Base-by-base conservation (phyloP, 1,140 invertebrate genomes). In the Heliconius himera region DNA sequence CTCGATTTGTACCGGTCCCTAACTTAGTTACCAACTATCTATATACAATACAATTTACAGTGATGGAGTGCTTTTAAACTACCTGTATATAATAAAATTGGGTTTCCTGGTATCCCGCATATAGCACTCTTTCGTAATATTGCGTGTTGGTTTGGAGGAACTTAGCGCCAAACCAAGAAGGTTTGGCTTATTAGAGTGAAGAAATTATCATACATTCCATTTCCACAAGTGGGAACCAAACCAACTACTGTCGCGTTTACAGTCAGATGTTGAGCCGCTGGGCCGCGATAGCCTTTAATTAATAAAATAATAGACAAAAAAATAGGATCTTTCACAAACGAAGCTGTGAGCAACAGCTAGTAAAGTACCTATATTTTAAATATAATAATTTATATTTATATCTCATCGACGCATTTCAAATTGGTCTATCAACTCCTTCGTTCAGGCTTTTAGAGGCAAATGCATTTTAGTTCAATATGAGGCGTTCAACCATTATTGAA, bases 1-100 rank as follows among this genome's bases (percentile, higher is more conserved):
- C 60, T 66, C 60, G 60, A 66, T 66, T 66, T 66, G 60, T 66
- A 66, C 60, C 56, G 56, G 56, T 11, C 20, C 56, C 60, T 66
- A 66, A 66, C 60, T 66, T 29, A 66, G 60, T 66, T 66, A 26
- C 13, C 60, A 66, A 66, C 60, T 66, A 26, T 66, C 13, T n/a
- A 56, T 22, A 56, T 8, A 66, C 60, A 29, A 66, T 66, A 66
- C 60, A 13, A 66, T 66, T 66, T 66, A 66, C n/a, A 66, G 9
- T 26, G 22, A 11, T 26, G 13, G 11, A 66, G 60, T 66, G 60
- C 60, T 26, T 16, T 66, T 26, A 13, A 29, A 66, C 26, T 26
- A 66, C n/a, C 20, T 66, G 11, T 66, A 66, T n/a, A 56, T 56
- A 56, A 22, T 56, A 56, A 22, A 22, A 56, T n/a, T 9, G 22